Percentiles rank a stretch among this genome's conserved stretches.
Evolutionary conservation across 1,140 invertebrate genomes (phyloP).

Genomic region (Hylyphantes graminicola): DNA sequence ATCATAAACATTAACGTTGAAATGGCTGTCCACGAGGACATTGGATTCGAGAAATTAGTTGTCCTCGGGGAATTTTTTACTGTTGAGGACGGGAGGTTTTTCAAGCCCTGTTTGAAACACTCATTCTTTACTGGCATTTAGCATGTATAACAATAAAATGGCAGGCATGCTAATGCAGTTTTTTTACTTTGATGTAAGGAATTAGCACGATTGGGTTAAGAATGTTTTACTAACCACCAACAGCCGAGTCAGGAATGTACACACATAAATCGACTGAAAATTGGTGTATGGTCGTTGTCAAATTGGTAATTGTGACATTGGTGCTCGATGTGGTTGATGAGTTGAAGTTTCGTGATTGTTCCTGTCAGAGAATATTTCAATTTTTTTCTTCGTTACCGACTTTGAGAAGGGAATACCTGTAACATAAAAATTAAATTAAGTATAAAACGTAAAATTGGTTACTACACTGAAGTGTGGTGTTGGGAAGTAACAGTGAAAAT

Average conservation of each 20-base stretch:
- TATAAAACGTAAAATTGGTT: background rate
- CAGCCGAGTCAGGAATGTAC: conserved; percentile 81
- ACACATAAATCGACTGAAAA: conserved; percentile 80
- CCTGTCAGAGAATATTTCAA: conserved; percentile 63
- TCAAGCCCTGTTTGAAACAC: background rate
- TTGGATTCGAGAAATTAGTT: no score
- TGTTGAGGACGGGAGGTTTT: background rate
- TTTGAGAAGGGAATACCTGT: conserved; percentile 50
- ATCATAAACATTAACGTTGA: no score
- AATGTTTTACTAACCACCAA: conserved; percentile 71
- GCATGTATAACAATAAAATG: no score
- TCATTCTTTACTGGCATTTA: no score
- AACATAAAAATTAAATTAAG: conserved; percentile 10
- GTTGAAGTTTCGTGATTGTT: no score
- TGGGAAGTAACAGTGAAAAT: no score
- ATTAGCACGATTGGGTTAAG: background rate
- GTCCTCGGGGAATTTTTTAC: background rate
- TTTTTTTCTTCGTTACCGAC: conserved; percentile 33
- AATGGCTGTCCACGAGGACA: no score
- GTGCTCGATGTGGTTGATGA: no score
- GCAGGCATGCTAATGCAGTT: background rate
- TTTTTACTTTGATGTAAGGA: background rate
- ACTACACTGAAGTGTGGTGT: no score
- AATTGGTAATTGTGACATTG: conserved; percentile 82
- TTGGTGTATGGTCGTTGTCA: conserved; percentile 88